Percentiles rank a stretch among this genome's conserved stretches.
Evolutionary conservation across 2,888 invertebrate genomes (phyloP).

Genomic region (Azorinus chamasolen): DNA sequence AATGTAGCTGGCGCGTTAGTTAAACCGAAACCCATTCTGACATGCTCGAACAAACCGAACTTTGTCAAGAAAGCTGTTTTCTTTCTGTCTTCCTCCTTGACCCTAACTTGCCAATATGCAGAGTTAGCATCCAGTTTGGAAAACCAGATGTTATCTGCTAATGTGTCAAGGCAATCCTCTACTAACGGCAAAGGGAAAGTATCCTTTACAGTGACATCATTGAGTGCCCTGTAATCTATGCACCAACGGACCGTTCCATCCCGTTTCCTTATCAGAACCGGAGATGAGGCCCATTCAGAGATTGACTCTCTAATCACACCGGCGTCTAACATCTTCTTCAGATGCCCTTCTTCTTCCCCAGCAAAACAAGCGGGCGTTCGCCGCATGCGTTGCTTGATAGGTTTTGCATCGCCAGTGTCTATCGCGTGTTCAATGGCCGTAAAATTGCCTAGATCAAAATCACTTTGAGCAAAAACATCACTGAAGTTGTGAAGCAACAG

Average conservation of each 20-base stretch:
- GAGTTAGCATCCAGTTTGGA: conserved; percentile 51
- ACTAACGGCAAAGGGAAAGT: conserved; percentile 49
- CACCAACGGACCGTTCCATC: too few relatives aligned
- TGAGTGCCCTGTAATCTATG: conserved; percentile 49
- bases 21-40: too few relatives aligned
- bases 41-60: too few relatives aligned
- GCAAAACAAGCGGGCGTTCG: conserved; percentile 50
- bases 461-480: conserved; percentile 51
- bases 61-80: conserved; percentile 70
- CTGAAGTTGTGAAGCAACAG: conserved; percentile 16
- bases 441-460: conserved; percentile 48
- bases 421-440: conserved; percentile 48
- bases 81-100: conserved; percentile 47
- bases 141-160: conserved; percentile 41
- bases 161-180: conserved; percentile 51
- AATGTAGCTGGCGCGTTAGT: too few relatives aligned
- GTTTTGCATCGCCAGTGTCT: conserved; percentile 35
- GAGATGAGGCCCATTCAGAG: conserved; percentile 55
- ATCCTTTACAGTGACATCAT: conserved; percentile 49
- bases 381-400: conserved; percentile 46
- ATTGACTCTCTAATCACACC: conserved; percentile 46
- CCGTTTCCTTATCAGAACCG: too few relatives aligned
- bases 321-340: conserved; percentile 35
- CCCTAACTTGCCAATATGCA: conserved; percentile 50
- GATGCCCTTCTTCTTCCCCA: conserved; percentile 46